Evolutionary conservation across 2,113 vertebrate species (phyloP), one percentile per base, ranked within the genome.

Genomic region (Boulengeromyrus knoepffleri): DNA sequence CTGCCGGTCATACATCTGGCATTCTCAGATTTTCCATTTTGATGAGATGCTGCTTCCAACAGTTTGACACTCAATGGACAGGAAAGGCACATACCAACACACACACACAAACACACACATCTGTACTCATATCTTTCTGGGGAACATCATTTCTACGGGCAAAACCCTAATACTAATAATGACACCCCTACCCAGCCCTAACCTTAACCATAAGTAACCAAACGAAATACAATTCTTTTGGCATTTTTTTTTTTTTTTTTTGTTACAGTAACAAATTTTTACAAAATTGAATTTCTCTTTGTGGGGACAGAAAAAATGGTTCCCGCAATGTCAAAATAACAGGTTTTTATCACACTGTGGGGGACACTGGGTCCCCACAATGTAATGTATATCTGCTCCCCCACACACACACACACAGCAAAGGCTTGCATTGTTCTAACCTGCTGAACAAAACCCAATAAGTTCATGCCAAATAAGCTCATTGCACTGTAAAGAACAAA

Each of bases 21-120:
- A 56, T 87, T 39, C n/a, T 87, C 50, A 87, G n/a, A 52, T 53
- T 87, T 87, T 87, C 85, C 85, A 39, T 39, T 49, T 36, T 53
- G 50, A 53, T 87, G 49, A 53, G n/a, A 31, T 12, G 27, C 21
- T 87, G 85, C 31, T 56, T 56, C 24, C 85, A 87, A 1, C 50
- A 50, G 50, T 49, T 24, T 42, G 36, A 80, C 74, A 80, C 74
- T 42, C 74, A 19, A 19, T 39, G 31, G 74, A 39, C 74, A 80
- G 74, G 5, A 36, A 42, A 39, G 13, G 15, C 49, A 52, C 7
- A 87, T 47, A 27, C 47, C 24, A 5, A 36, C 7, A 47, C 42
- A 53, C n/a, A 50, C 3, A 24, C 10, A 13, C 0, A 45, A 2
- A 8, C n/a, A 53, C 49, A 31, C 24, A 49, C 21, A 62, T 3